A percentile compares a stretch with the other conserved stretches of the same genome.
Conservation (phyloP, 2,797 vertebrate species). For the Sebastes kiyomatsui region DNA sequence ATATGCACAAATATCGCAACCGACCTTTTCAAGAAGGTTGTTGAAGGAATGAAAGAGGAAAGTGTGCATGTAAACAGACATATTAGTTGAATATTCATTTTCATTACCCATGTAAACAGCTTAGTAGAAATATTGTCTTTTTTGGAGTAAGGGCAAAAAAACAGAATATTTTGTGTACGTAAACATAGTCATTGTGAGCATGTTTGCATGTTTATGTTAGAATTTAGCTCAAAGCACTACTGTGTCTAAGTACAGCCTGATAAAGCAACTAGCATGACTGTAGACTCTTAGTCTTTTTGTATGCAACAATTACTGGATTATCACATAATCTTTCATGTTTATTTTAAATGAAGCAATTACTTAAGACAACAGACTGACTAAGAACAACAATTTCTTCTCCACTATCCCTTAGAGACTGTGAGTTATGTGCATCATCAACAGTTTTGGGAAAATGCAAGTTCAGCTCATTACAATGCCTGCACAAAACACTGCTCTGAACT, state of each 20-base stretch:
- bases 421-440: slow-evolving; percentile 67
- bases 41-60: too few species aligned
- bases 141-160: too few species aligned
- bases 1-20: too few species aligned
- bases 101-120: too few species aligned
- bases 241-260: neutral
- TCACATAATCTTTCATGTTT: slow-evolving; percentile 17
- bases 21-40: too few species aligned
- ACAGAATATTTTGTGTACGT: too few species aligned
- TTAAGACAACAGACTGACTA: slow-evolving; percentile 34
- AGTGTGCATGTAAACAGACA: too few species aligned
- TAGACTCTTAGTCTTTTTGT: neutral
- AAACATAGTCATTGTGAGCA: neutral
- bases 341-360: slow-evolving; percentile 33
- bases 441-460: slow-evolving; percentile 69
- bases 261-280: neutral
- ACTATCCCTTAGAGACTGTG: slow-evolving; percentile 42
- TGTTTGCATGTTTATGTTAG: neutral
- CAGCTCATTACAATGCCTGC: slow-evolving; percentile 71
- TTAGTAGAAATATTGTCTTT: too few species aligned
- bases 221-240: neutral
- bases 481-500: slow-evolving; percentile 61
- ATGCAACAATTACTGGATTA: slow-evolving; percentile 9
- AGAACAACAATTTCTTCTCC: slow-evolving; percentile 43
- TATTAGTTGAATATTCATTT: too few species aligned